Evolutionary conservation across 2,797 vertebrate species (phyloP), one percentile per base, ranked within the genome.

Genomic region (Sarcophilus harrisii): DNA sequence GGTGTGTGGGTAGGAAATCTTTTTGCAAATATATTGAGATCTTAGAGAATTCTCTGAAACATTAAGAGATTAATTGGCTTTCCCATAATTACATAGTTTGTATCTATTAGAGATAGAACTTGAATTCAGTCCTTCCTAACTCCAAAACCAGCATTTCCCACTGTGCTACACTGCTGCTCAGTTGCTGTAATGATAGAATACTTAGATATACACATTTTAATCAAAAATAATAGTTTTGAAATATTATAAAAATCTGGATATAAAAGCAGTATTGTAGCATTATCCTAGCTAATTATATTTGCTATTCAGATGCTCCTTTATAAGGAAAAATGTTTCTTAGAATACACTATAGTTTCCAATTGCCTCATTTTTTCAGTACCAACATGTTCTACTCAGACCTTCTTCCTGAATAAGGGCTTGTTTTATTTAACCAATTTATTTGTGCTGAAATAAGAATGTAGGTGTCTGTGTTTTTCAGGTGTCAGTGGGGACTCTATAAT

Each of bases 181-280:
- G 14, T 27, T 27, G 38, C 38, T 45, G 9, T 38, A 28, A 27
- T 87, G 38, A 87, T 8, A 87, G 38, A 12, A 10, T 87, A 27
- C 27, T 49, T 87, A 49, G 73, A 87, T 87, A 24, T 59, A 59
- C 21, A 24, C 18, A 58, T 24, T 58, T 73, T 73, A n/a, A 81
- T 96, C 97, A 87, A 81, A 21, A 96, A 32, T 58, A 96, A 57
- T 24, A 93, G 55, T 91, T 95, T 58, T 30, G 54, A 97, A 96
- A 38, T 57, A 0, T 32, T 81, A 52, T 14, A 57, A 60, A 95
- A 97, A 97, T 18, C 3, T 73, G 24, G 54, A 62, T 12, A 92
- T 58, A 62, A 97, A 52, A 10, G 2, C 5, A 96, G 93, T 0
- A 45, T 96, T 58, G 89, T 93, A 90, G 1, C 55, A 29, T 28